phyloP scores from a whole-genome alignment of 2,888 invertebrate species.

The Spicauda simplicius region DNA sequence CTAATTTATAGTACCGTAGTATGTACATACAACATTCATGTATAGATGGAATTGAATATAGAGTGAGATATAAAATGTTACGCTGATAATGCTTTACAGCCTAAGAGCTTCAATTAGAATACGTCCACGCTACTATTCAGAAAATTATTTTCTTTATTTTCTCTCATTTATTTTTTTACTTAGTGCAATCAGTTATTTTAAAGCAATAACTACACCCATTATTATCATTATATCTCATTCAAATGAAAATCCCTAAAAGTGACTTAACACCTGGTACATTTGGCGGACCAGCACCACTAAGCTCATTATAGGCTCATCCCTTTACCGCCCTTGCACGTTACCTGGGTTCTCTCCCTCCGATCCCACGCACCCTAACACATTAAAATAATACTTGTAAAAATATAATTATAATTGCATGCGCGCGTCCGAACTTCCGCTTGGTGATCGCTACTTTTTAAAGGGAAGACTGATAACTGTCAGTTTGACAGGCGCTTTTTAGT shows the following conservation, averaged over 20 bases:
- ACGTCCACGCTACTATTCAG: too few relatives aligned
- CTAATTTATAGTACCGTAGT: too few relatives aligned
- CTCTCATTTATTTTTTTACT: too few relatives aligned
- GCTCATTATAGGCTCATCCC: conserved; percentile 70
- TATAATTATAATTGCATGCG: conserved; percentile 79
- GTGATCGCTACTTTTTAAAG: conserved; percentile 53
- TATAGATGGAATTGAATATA: too few relatives aligned
- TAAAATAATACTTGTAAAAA: conserved; percentile 76
- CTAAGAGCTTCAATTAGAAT: too few relatives aligned
- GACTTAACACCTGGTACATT: conserved; percentile 61
- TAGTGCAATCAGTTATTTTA: too few relatives aligned
- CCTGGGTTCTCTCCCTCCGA: conserved; percentile 64
- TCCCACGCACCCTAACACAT: conserved; percentile 70
- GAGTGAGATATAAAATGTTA: too few relatives aligned
- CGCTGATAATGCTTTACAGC: too few relatives aligned
- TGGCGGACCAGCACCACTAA: conserved; percentile 57
- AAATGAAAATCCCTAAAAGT: conserved; percentile 36
- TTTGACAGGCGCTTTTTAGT: conserved; percentile 73
- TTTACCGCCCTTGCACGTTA: conserved; percentile 51
- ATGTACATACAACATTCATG: too few relatives aligned
- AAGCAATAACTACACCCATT: background rate
- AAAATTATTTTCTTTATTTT: too few relatives aligned
- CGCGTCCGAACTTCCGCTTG: conserved; percentile 70
- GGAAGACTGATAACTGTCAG: conserved; percentile 61
- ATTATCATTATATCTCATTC: background rate